These are phyloP conservation scores for Anser cygnoides DNA, from an alignment of 2,113 vertebrate species.

Conservation along the genomic window DNA sequence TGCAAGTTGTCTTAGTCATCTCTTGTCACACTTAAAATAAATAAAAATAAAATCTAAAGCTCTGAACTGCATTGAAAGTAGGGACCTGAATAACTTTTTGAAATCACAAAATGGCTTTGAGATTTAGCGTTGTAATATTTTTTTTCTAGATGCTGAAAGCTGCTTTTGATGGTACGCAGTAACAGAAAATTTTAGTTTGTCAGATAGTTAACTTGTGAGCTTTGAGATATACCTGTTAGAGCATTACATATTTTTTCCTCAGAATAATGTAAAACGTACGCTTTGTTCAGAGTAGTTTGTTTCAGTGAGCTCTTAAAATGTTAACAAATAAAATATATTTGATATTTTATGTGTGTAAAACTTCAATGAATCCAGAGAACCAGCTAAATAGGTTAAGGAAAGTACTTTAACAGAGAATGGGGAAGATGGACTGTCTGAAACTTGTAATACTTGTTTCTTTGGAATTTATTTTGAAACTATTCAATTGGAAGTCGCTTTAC, in stretches of 20 bases:
- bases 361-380: neutral
- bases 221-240: neutral
- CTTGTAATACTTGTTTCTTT: neutral
- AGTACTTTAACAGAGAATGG: neutral
- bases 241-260: neutral
- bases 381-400: neutral
- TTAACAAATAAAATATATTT: neutral
- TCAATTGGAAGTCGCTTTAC: neutral
- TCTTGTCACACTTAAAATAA: neutral
- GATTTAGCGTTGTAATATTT: neutral
- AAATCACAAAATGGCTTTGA: neutral
- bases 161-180: neutral
- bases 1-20: slow-evolving; percentile 46
- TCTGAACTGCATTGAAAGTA: neutral
- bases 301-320: neutral
- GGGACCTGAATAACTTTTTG: neutral
- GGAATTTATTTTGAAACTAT: slow-evolving; percentile 5
- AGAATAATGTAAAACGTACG: rapidly evolving
- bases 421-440: neutral
- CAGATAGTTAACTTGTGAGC: neutral
- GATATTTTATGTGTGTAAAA: neutral
- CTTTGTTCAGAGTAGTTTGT: neutral
- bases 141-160: neutral
- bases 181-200: neutral
- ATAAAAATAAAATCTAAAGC: neutral